These are phyloP conservation scores for Rhagoletis zephyria DNA, from an alignment of 1,140 invertebrate genomes.

Conservation along the genomic window DNA sequence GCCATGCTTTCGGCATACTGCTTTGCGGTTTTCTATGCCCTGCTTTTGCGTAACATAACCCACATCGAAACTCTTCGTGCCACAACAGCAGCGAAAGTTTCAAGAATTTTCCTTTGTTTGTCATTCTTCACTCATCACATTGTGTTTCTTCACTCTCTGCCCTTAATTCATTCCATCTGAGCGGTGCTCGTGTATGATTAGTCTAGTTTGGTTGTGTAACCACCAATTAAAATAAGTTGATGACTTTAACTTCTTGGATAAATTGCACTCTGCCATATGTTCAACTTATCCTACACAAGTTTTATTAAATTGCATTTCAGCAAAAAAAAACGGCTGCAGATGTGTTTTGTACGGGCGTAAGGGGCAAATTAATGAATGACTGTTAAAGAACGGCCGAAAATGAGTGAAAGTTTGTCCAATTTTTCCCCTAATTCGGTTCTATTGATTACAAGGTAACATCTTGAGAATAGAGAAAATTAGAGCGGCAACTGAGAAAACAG, in stretches of 20 bases:
- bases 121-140: background rate
- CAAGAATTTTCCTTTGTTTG: background rate
- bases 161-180: background rate
- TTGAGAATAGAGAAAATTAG: background rate
- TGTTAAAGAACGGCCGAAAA: background rate
- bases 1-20: background rate
- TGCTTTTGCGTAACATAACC: background rate
- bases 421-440: background rate
- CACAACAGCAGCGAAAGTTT: conserved; percentile 36
- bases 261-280: conserved; percentile 41
- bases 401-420: background rate
- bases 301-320: conserved; percentile 24
- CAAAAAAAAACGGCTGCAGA: background rate
- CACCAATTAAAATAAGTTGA: conserved; percentile 49
- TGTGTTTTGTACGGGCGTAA: background rate
- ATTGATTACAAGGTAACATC: background rate
- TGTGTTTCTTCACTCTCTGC: background rate
- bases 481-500: background rate
- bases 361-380: background rate
- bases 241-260: conserved; percentile 45
- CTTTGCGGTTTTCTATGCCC: conserved; percentile 20
- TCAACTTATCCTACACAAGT: background rate
- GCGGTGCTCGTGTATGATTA: background rate
- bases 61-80: conserved; percentile 36
- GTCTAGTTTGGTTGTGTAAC: conserved; percentile 32